These are phyloP conservation scores for Atethmia centrago DNA, from an alignment of 2,888 invertebrate species.

Conservation along the genomic window DNA sequence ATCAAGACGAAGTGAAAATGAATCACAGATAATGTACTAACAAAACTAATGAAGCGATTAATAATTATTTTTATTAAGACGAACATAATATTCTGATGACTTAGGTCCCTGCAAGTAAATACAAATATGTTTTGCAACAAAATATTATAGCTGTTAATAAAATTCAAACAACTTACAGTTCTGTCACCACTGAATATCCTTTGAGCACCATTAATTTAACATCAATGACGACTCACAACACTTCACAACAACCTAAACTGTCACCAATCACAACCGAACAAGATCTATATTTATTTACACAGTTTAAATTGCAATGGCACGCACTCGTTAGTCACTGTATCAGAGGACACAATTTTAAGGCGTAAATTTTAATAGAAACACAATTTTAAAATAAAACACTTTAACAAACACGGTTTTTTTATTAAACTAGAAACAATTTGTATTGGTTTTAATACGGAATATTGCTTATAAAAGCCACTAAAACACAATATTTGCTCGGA, in stretches of 20 bases:
- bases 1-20: neutral
- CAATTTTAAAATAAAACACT: conserved; percentile 4
- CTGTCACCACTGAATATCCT: conserved; percentile 40
- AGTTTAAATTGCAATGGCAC: conserved; percentile 45
- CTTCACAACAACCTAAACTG: conserved; percentile 33
- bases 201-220: conserved; percentile 49
- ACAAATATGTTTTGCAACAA: neutral
- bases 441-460: neutral
- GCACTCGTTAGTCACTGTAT: conserved; percentile 41
- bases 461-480: neutral
- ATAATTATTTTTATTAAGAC: neutral
- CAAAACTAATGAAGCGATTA: neutral
- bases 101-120: neutral
- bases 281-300: conserved; percentile 22
- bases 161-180: conserved; percentile 48
- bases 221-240: conserved; percentile 44
- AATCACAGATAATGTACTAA: neutral
- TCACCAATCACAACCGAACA: conserved; percentile 37
- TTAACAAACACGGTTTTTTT: neutral
- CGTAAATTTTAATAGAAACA: conserved; percentile 3
- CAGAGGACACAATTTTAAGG: conserved; percentile 21
- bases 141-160: neutral
- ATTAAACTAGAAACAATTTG: neutral
- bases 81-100: too few species aligned
- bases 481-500: conserved; percentile 24